Evolutionary conservation across 2,888 invertebrate species (phyloP).

Genomic region (Geophilus truncorum): DNA sequence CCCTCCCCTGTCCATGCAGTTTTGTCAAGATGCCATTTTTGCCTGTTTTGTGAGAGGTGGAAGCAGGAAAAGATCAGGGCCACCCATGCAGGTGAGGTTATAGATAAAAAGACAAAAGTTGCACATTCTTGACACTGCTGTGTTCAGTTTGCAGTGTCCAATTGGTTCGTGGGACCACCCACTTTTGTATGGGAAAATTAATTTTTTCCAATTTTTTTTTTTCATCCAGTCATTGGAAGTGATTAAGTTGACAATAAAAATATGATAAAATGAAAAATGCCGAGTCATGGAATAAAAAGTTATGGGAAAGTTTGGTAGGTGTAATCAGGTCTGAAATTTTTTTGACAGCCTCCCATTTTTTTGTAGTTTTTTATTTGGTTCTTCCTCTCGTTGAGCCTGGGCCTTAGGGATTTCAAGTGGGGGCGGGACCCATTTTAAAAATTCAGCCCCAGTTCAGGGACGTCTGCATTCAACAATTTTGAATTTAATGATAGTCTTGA

Average conservation of each 20-base stretch:
- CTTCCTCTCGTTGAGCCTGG: neutral
- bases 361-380: neutral
- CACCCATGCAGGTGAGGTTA: conserved; percentile 1
- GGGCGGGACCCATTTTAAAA: neutral
- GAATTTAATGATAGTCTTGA: conserved; percentile 8
- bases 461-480: neutral
- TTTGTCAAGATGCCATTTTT: neutral
- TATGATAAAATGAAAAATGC: neutral
- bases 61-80: conserved; percentile 3
- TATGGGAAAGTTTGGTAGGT: neutral
- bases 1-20: neutral
- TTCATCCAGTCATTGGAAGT: neutral
- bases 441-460: no score
- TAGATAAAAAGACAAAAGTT: neutral
- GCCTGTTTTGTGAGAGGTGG: neutral
- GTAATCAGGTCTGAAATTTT: neutral
- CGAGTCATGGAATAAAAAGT: neutral
- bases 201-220: neutral
- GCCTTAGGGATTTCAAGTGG: neutral
- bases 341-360: neutral
- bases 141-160: neutral
- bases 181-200: neutral
- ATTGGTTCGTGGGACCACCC: neutral
- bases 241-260: conserved; percentile 18
- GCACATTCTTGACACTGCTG: neutral